Base-by-base conservation (phyloP, 1,140 invertebrate genomes). In the Bilobella aurantiaca region DNA sequence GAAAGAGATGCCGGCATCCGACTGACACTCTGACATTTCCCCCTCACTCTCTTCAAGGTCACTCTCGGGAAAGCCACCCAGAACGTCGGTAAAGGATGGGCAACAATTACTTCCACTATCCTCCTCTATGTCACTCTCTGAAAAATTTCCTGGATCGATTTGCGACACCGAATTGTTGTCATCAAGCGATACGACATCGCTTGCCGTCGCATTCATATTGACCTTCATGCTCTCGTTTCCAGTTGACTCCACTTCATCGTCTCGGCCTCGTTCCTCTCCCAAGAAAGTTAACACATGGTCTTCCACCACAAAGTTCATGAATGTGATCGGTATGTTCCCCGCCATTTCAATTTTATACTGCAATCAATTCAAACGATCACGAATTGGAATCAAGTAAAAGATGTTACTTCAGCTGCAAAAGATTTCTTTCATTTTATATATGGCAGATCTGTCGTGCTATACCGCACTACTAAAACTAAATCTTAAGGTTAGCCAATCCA, bases 191-290 rank as follows among this genome's bases (percentile, higher is more conserved):
- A 53, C 5, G 5, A 53, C 23, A 23, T 59, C 30, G 30, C 58
- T 30, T 29, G 30, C 28, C 8, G 25, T 30, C 16, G 30, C 58
- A 21, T 59, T 30, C 27, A 32, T 59, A 28, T 29, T 57, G 8
- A 57, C 18, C 25, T 57, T 30, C 27, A 30, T 59, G 27, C 58
- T 59, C 30, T 59, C 58, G 32, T 34, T 37, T 25, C 59, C 29
- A 58, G 30, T 37, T 3, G 59, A 61, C 32, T 27, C n/a, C 5
- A 12, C 58, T 59, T 42, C 30, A 3, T 25, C 18, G 32, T 37
- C 30, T 16, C 57, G 21, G 3, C 12, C 58, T n/a, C 5, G 18
- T 60, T 23, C 58, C 8, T 34, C 12, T n/a, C 21, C 30, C 49
- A 16, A 23, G 21, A 23, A 23, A 23, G 25, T 42, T 8, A 18